These are phyloP conservation scores for Malurus alboscapulatus DNA, from an alignment of 2,113 vertebrate species.

Conservation along the genomic window DNA sequence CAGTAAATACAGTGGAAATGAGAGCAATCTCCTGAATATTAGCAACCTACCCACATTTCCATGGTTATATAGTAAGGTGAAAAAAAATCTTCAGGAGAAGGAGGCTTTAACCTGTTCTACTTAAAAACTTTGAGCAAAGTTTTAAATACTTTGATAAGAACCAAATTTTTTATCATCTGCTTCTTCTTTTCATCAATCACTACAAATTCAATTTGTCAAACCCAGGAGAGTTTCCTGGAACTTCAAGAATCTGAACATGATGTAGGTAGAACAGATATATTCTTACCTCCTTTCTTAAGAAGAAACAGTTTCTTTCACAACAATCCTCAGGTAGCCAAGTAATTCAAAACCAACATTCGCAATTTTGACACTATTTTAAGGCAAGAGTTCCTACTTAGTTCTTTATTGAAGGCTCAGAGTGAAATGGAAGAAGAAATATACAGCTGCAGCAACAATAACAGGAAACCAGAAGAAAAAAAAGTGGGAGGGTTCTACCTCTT, in stretches of 20 bases:
- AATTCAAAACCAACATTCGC: background rate
- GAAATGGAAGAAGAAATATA: slow-evolving; percentile 41
- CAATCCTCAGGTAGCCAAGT: slow-evolving; percentile 19
- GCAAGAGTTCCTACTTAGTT: background rate
- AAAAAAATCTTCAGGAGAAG: background rate
- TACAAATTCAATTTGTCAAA: slow-evolving; percentile 13
- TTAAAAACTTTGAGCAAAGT: background rate
- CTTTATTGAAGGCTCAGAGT: slow-evolving; percentile 6
- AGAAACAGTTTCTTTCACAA: slow-evolving; percentile 29
- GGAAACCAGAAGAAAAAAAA: slow-evolving; percentile 52
- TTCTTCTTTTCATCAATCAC: background rate
- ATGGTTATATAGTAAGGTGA: background rate
- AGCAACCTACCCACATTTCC: background rate
- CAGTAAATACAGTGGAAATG: background rate
- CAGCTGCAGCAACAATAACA: slow-evolving; percentile 53
- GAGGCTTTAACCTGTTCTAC: background rate
- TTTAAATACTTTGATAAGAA: background rate
- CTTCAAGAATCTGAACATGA: slow-evolving; percentile 17
- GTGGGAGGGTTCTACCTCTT: slow-evolving; percentile 22
- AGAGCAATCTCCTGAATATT: background rate
- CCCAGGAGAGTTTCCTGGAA: slow-evolving; percentile 37
- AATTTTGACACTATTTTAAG: background rate
- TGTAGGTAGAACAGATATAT: slow-evolving; percentile 15
- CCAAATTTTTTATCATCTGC: background rate
- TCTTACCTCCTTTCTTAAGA: slow-evolving; percentile 57